phyloP scores from a whole-genome alignment of 2,888 invertebrate genomes.

The Aphidius colemani region DNA sequence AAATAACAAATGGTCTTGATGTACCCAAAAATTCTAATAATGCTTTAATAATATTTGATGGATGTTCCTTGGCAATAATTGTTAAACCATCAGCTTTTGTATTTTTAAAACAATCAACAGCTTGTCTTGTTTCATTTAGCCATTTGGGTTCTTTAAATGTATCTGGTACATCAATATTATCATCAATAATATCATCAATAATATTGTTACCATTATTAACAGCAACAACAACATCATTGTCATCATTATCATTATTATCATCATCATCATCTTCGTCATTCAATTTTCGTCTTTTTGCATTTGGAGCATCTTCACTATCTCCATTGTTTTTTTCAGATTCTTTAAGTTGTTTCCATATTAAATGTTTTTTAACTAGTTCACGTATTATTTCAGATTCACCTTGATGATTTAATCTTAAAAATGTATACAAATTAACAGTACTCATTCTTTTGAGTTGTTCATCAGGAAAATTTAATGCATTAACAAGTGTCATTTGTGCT shows the following conservation, averaged over 20 bases:
- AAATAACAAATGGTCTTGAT: conserved; percentile 85
- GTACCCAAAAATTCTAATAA: conserved; percentile 78
- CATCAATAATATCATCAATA: conserved; percentile 2
- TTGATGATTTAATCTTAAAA: conserved; percentile 72
- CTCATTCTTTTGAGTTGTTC: conserved; percentile 74
- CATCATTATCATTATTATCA: not conserved
- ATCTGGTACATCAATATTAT: not conserved
- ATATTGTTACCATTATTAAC: no score
- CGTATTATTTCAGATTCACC: conserved; percentile 56
- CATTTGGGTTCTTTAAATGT: conserved; percentile 44
- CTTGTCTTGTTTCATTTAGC: conserved; percentile 61
- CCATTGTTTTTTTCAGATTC: conserved; percentile 22
- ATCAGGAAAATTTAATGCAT: conserved; percentile 78
- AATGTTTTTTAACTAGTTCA: conserved; percentile 30
- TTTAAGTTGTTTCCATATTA: conserved; percentile 17
- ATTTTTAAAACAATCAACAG: conserved; percentile 66
- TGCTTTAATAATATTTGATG: conserved; percentile 75
- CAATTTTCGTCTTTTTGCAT: conserved; percentile 12
- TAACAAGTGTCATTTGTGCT: conserved; percentile 76
- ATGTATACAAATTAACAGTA: conserved; percentile 78
- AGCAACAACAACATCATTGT: not conserved
- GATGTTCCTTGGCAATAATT: conserved; percentile 85
- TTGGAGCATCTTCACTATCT: conserved; percentile 26
- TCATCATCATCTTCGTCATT: conserved; percentile 12
- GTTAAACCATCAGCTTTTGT: conserved; percentile 75